phyloP scores from a whole-genome alignment of 2,888 invertebrate genomes.

The Nebria brevicollis region DNA sequence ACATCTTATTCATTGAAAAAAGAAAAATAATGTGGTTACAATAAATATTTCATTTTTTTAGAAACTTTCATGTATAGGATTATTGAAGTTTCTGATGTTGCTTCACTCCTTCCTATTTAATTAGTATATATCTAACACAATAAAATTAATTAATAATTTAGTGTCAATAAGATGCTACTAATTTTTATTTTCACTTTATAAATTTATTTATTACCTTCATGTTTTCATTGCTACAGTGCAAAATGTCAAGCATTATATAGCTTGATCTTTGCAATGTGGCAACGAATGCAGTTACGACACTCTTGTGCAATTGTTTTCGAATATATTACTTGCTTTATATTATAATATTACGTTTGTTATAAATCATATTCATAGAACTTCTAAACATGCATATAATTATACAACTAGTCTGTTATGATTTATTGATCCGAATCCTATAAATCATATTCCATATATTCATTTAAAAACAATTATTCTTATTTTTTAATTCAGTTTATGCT shows the following conservation, averaged over 20 bases:
- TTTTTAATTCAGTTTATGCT: neutral
- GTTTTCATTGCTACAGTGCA: neutral
- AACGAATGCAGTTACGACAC: conserved; percentile 18
- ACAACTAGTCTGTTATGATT: neutral
- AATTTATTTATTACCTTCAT: neutral
- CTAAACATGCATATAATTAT: conserved; percentile 1
- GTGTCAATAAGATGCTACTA: too few relatives aligned
- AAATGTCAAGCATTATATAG: neutral
- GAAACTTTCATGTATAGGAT: too few relatives aligned
- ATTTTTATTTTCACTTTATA: neutral
- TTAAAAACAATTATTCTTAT: neutral
- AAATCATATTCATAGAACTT: neutral
- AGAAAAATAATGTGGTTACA: neutral
- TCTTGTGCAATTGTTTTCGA: conserved; percentile 17
- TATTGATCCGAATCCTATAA: neutral
- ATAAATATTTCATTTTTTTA: too few relatives aligned
- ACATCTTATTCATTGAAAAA: neutral
- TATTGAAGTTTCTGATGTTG: too few relatives aligned
- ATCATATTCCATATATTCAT: neutral
- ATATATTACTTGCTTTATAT: neutral
- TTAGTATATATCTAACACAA: too few relatives aligned
- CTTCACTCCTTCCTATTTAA: too few relatives aligned
- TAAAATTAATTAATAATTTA: too few relatives aligned
- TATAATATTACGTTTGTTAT: conserved; percentile 2
- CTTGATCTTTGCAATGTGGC: neutral